Evolutionary conservation across 2,888 invertebrate species (phyloP).

Genomic region (Metacarcinus magister): DNA sequence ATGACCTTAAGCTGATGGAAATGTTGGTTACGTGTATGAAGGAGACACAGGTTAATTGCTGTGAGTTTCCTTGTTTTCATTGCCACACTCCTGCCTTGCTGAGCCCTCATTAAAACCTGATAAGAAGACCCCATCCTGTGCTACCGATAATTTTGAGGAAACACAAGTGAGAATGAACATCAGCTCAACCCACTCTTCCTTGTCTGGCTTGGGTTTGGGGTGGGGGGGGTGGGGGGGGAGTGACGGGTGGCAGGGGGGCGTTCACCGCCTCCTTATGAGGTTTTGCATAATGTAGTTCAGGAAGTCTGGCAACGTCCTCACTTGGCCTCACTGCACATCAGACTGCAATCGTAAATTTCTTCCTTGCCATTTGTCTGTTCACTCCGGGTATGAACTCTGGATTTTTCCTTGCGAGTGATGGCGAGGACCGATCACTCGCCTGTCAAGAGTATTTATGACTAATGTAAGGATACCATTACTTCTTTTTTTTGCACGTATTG

Average conservation of each 20-base stretch:
- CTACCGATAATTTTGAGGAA: background rate
- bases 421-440: background rate
- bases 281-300: constrained; percentile 39
- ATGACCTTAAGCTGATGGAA: background rate
- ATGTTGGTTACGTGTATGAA: background rate
- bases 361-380: background rate
- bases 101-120: background rate
- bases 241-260: background rate
- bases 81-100: background rate
- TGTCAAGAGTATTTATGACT: background rate
- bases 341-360: background rate
- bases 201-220: background rate
- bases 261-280: background rate
- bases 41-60: background rate
- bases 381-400: background rate
- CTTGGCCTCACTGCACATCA: background rate
- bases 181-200: background rate
- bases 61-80: background rate
- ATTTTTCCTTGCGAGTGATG: background rate
- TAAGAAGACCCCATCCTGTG: background rate
- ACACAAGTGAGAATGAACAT: background rate
- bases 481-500: background rate
- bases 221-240: background rate
- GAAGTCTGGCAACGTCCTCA: constrained; percentile 18
- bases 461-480: background rate